Percentiles rank a stretch among this genome's conserved stretches.
These are phyloP conservation scores for Polydrusus cervinus DNA, from an alignment of 2,888 invertebrate genomes.

Conservation along the genomic window DNA sequence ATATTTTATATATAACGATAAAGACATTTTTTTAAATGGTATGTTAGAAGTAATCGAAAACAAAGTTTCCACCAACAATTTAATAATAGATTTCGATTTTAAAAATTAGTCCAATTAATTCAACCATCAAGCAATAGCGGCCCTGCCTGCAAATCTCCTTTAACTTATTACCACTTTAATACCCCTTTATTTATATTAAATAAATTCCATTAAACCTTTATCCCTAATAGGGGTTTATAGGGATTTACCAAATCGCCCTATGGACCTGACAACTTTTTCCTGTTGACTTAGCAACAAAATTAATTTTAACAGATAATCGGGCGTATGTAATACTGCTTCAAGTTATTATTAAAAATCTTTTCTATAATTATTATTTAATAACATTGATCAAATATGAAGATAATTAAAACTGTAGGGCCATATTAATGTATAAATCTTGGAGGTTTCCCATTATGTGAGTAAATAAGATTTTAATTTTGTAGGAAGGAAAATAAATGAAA, in stretches of 20 bases:
- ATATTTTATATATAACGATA: too few relatives aligned
- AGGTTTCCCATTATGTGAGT: too few relatives aligned
- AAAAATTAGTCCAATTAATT: too few relatives aligned
- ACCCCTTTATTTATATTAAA: conserved; percentile 9
- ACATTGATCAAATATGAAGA: background rate
- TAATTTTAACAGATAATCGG: conserved; percentile 12
- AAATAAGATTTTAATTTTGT: too few relatives aligned
- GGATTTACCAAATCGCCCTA: conserved; percentile 5
- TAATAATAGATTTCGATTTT: too few relatives aligned
- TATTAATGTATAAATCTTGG: too few relatives aligned
- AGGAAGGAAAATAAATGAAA: too few relatives aligned
- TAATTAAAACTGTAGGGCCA: too few relatives aligned
- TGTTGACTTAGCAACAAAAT: conserved; percentile 5
- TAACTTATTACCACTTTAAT: conserved; percentile 8
- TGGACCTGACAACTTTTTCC: conserved; percentile 15
- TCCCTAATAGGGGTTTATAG: background rate
- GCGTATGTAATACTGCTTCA: background rate
- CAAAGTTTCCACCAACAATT: too few relatives aligned
- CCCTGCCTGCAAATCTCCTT: background rate
- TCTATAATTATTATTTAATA: background rate
- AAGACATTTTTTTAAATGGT: too few relatives aligned
- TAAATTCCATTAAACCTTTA: background rate
- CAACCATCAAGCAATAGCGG: background rate
- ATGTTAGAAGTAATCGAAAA: too few relatives aligned
- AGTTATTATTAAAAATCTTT: background rate